Base-by-base conservation (phyloP, 1,140 invertebrate species). In the Calephelis virginiensis region DNA sequence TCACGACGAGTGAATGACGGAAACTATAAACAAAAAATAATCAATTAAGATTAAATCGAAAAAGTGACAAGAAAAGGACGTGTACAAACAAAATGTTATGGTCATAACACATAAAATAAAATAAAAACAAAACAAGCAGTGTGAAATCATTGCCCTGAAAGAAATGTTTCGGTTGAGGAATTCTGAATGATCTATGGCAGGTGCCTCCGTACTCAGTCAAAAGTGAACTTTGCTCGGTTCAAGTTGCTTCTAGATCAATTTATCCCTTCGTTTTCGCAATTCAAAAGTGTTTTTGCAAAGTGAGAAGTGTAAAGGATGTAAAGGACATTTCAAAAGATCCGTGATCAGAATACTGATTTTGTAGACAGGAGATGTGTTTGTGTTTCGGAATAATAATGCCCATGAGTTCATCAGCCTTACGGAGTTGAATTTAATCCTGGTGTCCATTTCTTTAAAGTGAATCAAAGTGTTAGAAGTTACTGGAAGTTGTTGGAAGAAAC, bases 131-230 rank as follows among this genome's bases (percentile, higher is more conserved):
- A 56, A 53, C 43, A 45, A 53, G 43, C 43, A 46, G 56, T 56
- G 60, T 72, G 72, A 70, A 70, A 62, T 70, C 75, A 73, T 67
- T 67, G 69, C 83, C 82, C 83, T 85, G 71, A 77, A 82, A 81
- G 69, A 79, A 75, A 78, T 83, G 86, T 89, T 73, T 86, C 86
- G 87, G 77, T 90, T 77, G 83, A 87, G 75, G 76, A 87, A 76
- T 77, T 69, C 69, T 69, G 73, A 83, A 72, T 71, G 74, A 66
- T 65, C 68, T 72, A 60, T 69, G 71, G 66, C 40, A 66, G 66
- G 59, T 61, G 62, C 56, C 53, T 53, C 64, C 61, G n/a, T 48
- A 66, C 13, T 65, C 75, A 76, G 75, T 74, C 72, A 72, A 75
- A 79, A 71, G 60, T 63, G 45, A 70, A 67, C 74, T 71, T 73